Evolutionary conservation across 1,140 invertebrate species (phyloP).

Genomic region (Drosophila mojavensis): DNA sequence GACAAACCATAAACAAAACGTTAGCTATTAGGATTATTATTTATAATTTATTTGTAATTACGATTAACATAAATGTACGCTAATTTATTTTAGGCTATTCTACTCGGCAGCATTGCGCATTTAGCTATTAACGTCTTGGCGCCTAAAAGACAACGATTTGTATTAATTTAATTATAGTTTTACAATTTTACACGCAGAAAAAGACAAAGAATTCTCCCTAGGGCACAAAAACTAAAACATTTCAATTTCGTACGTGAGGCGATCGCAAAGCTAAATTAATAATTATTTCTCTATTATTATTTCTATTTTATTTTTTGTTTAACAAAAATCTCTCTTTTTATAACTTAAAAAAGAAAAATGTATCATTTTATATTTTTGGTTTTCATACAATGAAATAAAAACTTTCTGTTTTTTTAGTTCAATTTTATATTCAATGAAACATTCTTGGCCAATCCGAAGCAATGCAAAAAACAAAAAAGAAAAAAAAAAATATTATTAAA

Average conservation of each 20-base stretch:
- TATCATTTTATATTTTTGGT: constrained; percentile 34
- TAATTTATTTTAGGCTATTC: constrained; percentile 62
- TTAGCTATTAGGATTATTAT: constrained; percentile 38
- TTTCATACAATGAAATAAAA: constrained; percentile 83
- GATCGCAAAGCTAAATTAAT: constrained; percentile 22
- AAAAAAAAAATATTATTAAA: neutral
- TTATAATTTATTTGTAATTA: constrained; percentile 36
- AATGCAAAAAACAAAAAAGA: constrained; percentile 1
- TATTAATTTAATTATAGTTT: constrained; percentile 72
- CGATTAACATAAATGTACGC: constrained; percentile 31
- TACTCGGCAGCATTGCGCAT: constrained; percentile 50
- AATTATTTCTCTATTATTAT: constrained; percentile 30
- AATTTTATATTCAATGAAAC: constrained; percentile 46
- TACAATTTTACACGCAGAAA: constrained; percentile 53
- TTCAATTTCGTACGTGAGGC: constrained; percentile 28
- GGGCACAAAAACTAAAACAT: constrained; percentile 66
- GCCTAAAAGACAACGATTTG: constrained; percentile 69
- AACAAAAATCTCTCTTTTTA: constrained; percentile 60
- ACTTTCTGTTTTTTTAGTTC: constrained; percentile 69
- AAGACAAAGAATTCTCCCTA: constrained; percentile 83
- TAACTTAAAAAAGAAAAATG: constrained; percentile 34
- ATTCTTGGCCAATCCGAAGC: constrained; percentile 28
- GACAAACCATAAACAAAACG: constrained; percentile 54
- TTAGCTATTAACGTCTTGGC: constrained; percentile 42
- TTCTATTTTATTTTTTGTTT: constrained; percentile 62